These are phyloP conservation scores for Acleris cristana DNA, from an alignment of 2,888 invertebrate genomes.

Conservation along the genomic window DNA sequence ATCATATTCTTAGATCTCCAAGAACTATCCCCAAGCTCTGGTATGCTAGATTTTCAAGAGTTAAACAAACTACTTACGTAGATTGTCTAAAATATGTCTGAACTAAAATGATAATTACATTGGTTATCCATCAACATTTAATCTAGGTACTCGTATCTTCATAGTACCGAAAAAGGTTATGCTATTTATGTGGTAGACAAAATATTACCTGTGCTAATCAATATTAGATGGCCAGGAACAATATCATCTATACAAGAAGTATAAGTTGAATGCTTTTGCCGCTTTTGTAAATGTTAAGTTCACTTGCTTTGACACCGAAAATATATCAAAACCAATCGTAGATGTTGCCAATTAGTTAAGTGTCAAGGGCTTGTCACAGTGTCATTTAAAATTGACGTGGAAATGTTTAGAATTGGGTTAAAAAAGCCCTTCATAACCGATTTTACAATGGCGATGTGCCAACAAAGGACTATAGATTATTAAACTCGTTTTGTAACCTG, in stretches of 20 bases:
- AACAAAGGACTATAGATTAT: constrained; percentile 31
- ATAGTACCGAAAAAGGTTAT: too few species aligned
- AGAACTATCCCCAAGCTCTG: too few species aligned
- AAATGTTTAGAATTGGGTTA: constrained; percentile 8
- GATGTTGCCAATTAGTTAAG: constrained; percentile 16
- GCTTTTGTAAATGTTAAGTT: not conserved
- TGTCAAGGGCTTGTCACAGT: constrained; percentile 20
- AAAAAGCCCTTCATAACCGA: constrained; percentile 29
- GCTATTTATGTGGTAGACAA: not conserved
- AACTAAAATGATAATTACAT: too few species aligned
- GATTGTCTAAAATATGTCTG: too few species aligned
- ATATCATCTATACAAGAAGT: too few species aligned
- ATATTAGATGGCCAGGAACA: too few species aligned
- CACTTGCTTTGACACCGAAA: not conserved
- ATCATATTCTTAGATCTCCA: too few species aligned
- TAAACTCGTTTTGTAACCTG: constrained; percentile 35
- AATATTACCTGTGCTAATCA: not conserved
- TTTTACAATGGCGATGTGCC: constrained; percentile 30
- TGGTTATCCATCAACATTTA: too few species aligned
- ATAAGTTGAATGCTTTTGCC: not conserved
- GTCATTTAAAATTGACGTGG: constrained; percentile 4
- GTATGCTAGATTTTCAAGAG: too few species aligned
- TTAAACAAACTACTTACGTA: too few species aligned
- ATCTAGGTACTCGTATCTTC: too few species aligned
- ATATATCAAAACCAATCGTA: not conserved